Conservation (phyloP, 2,888 invertebrate species). For the Tupiocoris notatus region DNA sequence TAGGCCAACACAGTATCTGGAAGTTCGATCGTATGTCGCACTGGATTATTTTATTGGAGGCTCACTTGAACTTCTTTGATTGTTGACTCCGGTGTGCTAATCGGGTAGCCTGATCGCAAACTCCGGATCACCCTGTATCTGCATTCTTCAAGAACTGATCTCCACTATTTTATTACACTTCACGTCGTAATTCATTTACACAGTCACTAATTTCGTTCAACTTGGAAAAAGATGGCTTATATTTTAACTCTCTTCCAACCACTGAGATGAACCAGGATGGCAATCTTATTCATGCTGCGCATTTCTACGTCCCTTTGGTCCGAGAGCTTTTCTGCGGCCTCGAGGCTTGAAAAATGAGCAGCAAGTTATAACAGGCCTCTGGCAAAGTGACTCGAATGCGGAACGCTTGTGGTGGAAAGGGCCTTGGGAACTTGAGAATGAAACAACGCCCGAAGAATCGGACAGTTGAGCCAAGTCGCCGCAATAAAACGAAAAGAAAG, state of each 20-base stretch:
- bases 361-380: slow-evolving; percentile 26
- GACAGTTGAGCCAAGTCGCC: slow-evolving; percentile 24
- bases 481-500: slow-evolving; percentile 5
- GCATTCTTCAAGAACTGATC: too few relatives aligned
- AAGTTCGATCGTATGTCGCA: too few relatives aligned
- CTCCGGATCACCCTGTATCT: too few relatives aligned
- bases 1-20: too few relatives aligned
- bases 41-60: too few relatives aligned
- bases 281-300: slow-evolving; percentile 19
- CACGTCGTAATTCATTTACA: not conserved
- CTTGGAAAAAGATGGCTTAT: not conserved
- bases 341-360: slow-evolving; percentile 14
- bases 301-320: not conserved
- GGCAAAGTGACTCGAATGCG: slow-evolving; percentile 3
- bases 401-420: not conserved
- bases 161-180: too few relatives aligned
- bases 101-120: too few relatives aligned
- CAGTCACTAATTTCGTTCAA: not conserved
- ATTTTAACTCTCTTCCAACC: not conserved
- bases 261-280: not conserved
- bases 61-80: too few relatives aligned
- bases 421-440: slow-evolving; percentile 15
- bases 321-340: not conserved
- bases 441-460: slow-evolving; percentile 8
- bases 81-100: too few relatives aligned